These are phyloP conservation scores for Platygyra sinensis DNA, from an alignment of 64 coral and sea anemone genomes.

Conservation along the genomic window DNA sequence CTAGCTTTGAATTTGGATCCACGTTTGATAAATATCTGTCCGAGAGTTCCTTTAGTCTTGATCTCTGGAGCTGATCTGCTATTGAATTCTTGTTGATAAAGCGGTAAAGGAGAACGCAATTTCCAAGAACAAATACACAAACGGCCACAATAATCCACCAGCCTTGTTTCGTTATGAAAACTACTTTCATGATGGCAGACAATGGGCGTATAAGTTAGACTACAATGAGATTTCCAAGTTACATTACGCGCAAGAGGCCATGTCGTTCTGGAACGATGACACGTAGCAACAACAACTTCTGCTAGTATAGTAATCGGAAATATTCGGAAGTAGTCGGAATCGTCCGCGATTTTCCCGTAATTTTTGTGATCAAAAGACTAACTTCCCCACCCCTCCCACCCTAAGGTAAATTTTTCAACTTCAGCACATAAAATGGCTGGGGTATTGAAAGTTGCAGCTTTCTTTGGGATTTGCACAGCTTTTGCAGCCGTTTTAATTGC, in stretches of 20 bases:
- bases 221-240: background rate
- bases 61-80: background rate
- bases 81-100: conserved; percentile 38
- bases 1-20: background rate
- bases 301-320: background rate
- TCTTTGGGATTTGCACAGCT: conserved; percentile 51
- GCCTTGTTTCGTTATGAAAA: conserved; percentile 52
- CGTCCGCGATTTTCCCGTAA: too few species aligned
- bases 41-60: background rate
- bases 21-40: conserved; percentile 8
- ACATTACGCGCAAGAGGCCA: background rate
- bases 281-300: conserved; percentile 8
- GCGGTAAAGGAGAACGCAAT: conserved; percentile 43
- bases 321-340: conserved; percentile 2
- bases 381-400: background rate
- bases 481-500: conserved; percentile 45
- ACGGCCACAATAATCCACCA: conserved; percentile 27
- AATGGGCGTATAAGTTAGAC: background rate
- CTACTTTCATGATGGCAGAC: conserved; percentile 33
- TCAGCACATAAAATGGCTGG: background rate
- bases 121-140: conserved; percentile 49
- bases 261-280: background rate
- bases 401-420: background rate
- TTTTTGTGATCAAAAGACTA: too few species aligned
- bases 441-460: background rate